Conservation (phyloP, 2,113 vertebrate species). For the Microtus montanus region DNA sequence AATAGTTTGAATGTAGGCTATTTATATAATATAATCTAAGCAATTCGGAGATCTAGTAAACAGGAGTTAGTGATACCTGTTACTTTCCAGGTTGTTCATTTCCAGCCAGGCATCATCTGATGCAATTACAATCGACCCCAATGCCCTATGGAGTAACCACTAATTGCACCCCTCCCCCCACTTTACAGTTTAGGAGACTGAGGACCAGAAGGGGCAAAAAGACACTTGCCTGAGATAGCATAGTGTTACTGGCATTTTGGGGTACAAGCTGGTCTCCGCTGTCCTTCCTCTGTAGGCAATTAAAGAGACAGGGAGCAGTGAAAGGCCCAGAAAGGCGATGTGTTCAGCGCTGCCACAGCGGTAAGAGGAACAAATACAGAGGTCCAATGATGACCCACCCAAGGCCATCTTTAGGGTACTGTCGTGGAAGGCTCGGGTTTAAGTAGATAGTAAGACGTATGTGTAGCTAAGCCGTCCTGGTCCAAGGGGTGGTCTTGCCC, state of each 20-base stretch:
- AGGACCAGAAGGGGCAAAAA: not conserved
- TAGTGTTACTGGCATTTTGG: not conserved
- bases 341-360: accelerated
- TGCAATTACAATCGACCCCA: not conserved
- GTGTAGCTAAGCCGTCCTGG: too few relatives aligned
- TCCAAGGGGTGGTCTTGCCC: not conserved
- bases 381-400: not conserved
- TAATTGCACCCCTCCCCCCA: not conserved
- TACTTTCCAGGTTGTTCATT: not conserved
- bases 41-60: not conserved
- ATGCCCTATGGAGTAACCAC: not conserved
- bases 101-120: not conserved
- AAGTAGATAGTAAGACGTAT: not conserved
- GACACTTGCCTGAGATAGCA: not conserved
- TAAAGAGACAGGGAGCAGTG: not conserved
- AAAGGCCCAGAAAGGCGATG: not conserved
- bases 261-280: not conserved
- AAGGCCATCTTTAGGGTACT: not conserved
- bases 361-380: too few relatives aligned
- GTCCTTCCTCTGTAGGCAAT: not conserved
- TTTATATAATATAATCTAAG: too few relatives aligned
- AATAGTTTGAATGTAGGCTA: not conserved
- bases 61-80: not conserved
- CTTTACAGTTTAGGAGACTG: slow-evolving; percentile 31
- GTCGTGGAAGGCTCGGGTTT: not conserved